Evolutionary conservation across 1,140 invertebrate species (phyloP).

Genomic region (Bombus balteatus): DNA sequence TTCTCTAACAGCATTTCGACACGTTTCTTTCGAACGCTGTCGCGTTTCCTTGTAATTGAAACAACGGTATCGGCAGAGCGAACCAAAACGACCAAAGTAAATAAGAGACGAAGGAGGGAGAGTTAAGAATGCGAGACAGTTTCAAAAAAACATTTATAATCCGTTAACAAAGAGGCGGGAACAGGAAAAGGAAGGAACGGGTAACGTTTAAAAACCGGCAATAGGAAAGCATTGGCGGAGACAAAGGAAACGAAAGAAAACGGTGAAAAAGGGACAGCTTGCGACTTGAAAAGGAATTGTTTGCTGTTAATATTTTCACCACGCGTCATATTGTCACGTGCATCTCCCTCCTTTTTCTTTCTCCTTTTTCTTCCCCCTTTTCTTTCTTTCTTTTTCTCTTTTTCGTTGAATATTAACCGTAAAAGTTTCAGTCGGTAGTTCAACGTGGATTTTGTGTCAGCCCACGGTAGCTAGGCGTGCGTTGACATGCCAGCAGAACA

Average conservation of each 20-base stretch:
- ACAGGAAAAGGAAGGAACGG: not conserved
- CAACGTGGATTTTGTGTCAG: slow-evolving; percentile 31
- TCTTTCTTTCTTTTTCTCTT: not conserved
- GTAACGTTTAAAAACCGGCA: not conserved
- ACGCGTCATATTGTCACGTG: slow-evolving; percentile 21
- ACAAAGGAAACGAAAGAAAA: not conserved
- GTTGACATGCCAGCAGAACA: slow-evolving; percentile 53
- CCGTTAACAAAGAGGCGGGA: not conserved
- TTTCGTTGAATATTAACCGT: slow-evolving; percentile 58
- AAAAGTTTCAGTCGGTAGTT: slow-evolving; percentile 58
- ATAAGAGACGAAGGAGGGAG: not conserved
- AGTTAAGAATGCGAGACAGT: too few species aligned
- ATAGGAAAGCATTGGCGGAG: not conserved
- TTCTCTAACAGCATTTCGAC: not conserved
- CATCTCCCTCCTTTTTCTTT: not conserved
- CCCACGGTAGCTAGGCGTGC: slow-evolving; percentile 50
- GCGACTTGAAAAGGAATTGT: not conserved
- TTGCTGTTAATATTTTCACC: slow-evolving; percentile 36
- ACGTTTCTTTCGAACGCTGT: not conserved
- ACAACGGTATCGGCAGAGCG: not conserved
- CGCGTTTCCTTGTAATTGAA: not conserved
- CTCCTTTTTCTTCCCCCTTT: not conserved
- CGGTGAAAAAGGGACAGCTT: not conserved
- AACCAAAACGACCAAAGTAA: not conserved
- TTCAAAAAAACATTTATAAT: not conserved